A percentile compares a stretch with the other conserved stretches of the same genome.
phyloP scores from a whole-genome alignment of 2,888 invertebrate genomes.

The Euzophera pinguis region DNA sequence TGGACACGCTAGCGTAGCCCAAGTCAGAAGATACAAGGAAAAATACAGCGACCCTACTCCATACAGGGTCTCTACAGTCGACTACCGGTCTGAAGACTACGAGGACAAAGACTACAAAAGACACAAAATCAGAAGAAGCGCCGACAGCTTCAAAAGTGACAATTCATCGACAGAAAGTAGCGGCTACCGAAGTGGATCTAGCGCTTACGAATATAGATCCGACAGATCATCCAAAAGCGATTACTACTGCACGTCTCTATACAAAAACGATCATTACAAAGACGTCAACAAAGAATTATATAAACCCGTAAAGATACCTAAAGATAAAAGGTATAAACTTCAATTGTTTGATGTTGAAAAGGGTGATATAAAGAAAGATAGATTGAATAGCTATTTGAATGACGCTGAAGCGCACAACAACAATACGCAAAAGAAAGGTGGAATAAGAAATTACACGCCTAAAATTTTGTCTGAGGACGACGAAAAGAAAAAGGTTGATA shows the following conservation, averaged over 20 bases:
- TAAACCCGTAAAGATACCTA: slow-evolving; percentile 72
- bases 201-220: slow-evolving; percentile 64
- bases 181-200: slow-evolving; percentile 70
- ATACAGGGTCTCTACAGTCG: slow-evolving; percentile 40
- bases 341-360: slow-evolving; percentile 63
- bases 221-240: slow-evolving; percentile 63
- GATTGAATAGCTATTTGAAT: slow-evolving; percentile 56
- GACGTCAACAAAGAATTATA: slow-evolving; percentile 71
- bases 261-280: slow-evolving; percentile 75
- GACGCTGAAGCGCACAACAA: slow-evolving; percentile 67
- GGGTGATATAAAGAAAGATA: slow-evolving; percentile 54
- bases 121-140: slow-evolving; percentile 56
- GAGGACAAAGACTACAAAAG: slow-evolving; percentile 53
- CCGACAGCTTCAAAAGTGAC: slow-evolving; percentile 69
- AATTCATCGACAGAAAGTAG: slow-evolving; percentile 69
- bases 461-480: slow-evolving; percentile 83
- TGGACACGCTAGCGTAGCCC: slow-evolving; percentile 52
- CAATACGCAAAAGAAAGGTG: slow-evolving; percentile 71
- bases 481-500: slow-evolving; percentile 76
- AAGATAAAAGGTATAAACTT: slow-evolving; percentile 68
- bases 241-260: slow-evolving; percentile 68
- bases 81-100: slow-evolving; percentile 48
- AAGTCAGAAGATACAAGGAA: slow-evolving; percentile 54
- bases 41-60: slow-evolving; percentile 53
- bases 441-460: slow-evolving; percentile 86